phyloP scores from a whole-genome alignment of 1,140 invertebrate genomes.

The Magallana angulata region DNA sequence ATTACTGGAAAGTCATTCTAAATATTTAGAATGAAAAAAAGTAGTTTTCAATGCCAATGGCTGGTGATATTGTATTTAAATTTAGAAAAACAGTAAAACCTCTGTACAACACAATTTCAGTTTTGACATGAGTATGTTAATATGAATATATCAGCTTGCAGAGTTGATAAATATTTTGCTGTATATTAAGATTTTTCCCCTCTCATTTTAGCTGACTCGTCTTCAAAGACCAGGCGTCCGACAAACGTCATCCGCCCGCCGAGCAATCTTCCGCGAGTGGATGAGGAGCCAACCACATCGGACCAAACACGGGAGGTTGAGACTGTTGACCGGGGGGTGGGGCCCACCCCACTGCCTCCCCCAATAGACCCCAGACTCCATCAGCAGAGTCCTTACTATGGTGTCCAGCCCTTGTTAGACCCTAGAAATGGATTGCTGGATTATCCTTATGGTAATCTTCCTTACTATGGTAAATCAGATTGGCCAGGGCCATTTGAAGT shows the following conservation, averaged over 20 bases:
- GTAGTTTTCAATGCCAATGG: too few relatives aligned
- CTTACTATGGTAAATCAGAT: too few relatives aligned
- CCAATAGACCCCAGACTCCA: conserved; percentile 59
- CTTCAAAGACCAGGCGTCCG: conserved; percentile 62
- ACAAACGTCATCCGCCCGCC: conserved; percentile 65
- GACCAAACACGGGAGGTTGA: conserved; percentile 57
- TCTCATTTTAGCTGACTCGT: conserved; percentile 57
- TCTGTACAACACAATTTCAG: too few relatives aligned
- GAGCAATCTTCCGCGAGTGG: conserved; percentile 69
- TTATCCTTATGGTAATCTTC: conserved; percentile 64
- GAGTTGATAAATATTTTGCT: too few relatives aligned
- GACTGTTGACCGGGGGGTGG: conserved; percentile 72
- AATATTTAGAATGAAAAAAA: too few relatives aligned
- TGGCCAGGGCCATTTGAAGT: too few relatives aligned
- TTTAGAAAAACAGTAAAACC: too few relatives aligned
- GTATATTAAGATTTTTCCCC: too few relatives aligned
- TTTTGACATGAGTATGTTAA: too few relatives aligned
- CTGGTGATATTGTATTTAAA: too few relatives aligned
- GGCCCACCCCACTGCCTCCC: conserved; percentile 73
- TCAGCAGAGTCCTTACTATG: conserved; percentile 58
- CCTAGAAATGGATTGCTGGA: conserved; percentile 74
- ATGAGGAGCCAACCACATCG: conserved; percentile 70
- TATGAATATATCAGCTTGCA: too few relatives aligned
- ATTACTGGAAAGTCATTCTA: too few relatives aligned
- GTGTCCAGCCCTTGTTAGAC: conserved; percentile 66